Percentiles rank a stretch among this genome's conserved stretches.
Evolutionary conservation across 2,113 vertebrate species (phyloP).

Genomic region (Mormyrus iriodes): DNA sequence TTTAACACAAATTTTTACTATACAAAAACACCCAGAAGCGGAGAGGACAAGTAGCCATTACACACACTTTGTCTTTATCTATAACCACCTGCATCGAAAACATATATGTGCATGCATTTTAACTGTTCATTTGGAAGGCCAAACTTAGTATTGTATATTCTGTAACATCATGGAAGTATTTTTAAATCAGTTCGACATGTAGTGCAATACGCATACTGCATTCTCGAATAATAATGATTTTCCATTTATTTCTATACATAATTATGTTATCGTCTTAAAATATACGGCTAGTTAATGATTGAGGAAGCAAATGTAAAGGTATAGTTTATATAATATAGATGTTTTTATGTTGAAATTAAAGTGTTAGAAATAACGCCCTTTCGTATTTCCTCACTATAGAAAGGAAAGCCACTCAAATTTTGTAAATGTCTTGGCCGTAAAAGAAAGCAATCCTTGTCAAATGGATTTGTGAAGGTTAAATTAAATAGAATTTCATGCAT

Average conservation of each 20-base stretch:
- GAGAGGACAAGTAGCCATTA: not conserved
- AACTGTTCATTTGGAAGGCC: not conserved
- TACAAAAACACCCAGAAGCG: not conserved
- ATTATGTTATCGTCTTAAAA: not conserved
- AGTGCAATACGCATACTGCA: not conserved
- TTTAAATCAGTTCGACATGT: not conserved
- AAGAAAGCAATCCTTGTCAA: not conserved
- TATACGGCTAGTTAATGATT: not conserved
- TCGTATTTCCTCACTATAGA: not conserved
- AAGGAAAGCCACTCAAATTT: not conserved
- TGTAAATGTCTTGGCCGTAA: not conserved
- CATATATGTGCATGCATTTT: not conserved
- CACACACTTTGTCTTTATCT: not conserved
- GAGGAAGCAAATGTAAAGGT: not conserved
- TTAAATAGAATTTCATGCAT: not conserved
- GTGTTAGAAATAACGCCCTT: not conserved
- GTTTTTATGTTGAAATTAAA: not conserved
- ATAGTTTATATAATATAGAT: not conserved
- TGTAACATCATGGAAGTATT: not conserved
- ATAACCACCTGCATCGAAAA: not conserved
- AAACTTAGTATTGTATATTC: not conserved
- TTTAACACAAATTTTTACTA: not conserved
- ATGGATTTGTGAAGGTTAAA: slow-evolving; percentile 1
- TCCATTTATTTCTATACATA: not conserved
- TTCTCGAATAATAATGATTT: not conserved